Evolutionary conservation across 2,888 invertebrate species (phyloP).

Genomic region (Tinea semifulvella): DNA sequence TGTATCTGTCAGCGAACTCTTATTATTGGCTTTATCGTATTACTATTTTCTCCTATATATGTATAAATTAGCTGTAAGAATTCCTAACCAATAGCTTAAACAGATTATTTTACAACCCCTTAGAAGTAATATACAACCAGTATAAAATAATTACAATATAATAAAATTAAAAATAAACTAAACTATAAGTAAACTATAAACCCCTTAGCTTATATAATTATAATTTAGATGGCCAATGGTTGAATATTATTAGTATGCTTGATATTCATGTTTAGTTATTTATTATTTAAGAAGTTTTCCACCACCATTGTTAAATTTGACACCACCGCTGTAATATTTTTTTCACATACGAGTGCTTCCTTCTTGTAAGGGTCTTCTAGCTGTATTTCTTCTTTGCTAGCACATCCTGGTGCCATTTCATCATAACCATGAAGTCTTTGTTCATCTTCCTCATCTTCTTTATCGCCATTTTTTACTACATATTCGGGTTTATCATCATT

Average conservation of each 20-base stretch:
- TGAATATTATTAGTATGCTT: not conserved
- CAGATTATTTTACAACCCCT: too few relatives aligned
- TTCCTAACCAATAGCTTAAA: too few relatives aligned
- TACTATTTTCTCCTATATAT: too few relatives aligned
- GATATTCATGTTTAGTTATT: not conserved
- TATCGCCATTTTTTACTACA: slow-evolving; percentile 16
- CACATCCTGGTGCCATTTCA: slow-evolving; percentile 42
- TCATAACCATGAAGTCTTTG: slow-evolving; percentile 43
- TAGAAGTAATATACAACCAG: too few relatives aligned
- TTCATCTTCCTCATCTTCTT: slow-evolving; percentile 20
- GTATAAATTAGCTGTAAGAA: too few relatives aligned
- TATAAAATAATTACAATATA: too few relatives aligned
- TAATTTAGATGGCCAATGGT: too few relatives aligned
- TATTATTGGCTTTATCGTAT: too few relatives aligned
- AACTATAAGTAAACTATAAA: too few relatives aligned
- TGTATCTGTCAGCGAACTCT: too few relatives aligned
- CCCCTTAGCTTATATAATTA: too few relatives aligned
- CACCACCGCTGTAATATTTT: slow-evolving; percentile 10
- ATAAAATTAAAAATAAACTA: too few relatives aligned
- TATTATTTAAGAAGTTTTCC: slow-evolving; percentile 5
- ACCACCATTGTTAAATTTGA: slow-evolving; percentile 16
- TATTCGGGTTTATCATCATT: slow-evolving; percentile 18
- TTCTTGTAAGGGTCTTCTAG: slow-evolving; percentile 50
- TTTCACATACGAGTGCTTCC: slow-evolving; percentile 45
- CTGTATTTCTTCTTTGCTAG: slow-evolving; percentile 32